Conservation (phyloP, 2,888 invertebrate species). For the Ypsolopha scabrella region DNA sequence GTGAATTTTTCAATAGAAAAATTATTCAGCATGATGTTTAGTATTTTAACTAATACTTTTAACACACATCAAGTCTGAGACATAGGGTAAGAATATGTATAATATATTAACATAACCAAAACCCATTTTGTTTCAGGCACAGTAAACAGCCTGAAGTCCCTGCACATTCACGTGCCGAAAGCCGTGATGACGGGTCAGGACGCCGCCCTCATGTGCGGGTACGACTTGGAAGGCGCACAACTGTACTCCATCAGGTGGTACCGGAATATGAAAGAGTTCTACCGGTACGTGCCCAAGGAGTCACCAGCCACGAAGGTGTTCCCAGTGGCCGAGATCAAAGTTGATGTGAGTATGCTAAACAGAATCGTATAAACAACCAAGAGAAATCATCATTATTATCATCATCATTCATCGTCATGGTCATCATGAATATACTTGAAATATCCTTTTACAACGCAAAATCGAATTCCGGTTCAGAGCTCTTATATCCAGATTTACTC, state of each 20-base stretch:
- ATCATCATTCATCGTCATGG: too few relatives aligned
- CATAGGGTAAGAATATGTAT: too few relatives aligned
- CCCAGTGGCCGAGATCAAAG: conserved; percentile 75
- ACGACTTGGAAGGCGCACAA: conserved; percentile 72
- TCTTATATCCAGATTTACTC: too few relatives aligned
- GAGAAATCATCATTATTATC: too few relatives aligned
- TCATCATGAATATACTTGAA: too few relatives aligned
- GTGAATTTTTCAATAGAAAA: too few relatives aligned
- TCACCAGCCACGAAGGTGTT: conserved; percentile 79
- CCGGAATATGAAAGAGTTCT: conserved; percentile 80
- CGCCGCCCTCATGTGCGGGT: conserved; percentile 65
- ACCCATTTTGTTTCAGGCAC: conserved; percentile 40
- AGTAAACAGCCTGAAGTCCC: conserved; percentile 48
- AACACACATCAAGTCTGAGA: too few relatives aligned
- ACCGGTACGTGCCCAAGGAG: conserved; percentile 80
- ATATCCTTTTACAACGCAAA: too few relatives aligned
- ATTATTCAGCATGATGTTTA: too few relatives aligned
- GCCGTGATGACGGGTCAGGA: conserved; percentile 64
- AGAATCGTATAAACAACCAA: not conserved
- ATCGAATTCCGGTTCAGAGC: too few relatives aligned
- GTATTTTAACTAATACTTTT: too few relatives aligned
- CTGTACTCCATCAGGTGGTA: conserved; percentile 85
- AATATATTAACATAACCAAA: too few relatives aligned
- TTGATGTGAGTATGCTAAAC: conserved; percentile 74
- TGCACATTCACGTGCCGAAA: conserved; percentile 65